These are phyloP conservation scores for Bombus confusus DNA, from an alignment of 1,140 invertebrate genomes.

Conservation along the genomic window DNA sequence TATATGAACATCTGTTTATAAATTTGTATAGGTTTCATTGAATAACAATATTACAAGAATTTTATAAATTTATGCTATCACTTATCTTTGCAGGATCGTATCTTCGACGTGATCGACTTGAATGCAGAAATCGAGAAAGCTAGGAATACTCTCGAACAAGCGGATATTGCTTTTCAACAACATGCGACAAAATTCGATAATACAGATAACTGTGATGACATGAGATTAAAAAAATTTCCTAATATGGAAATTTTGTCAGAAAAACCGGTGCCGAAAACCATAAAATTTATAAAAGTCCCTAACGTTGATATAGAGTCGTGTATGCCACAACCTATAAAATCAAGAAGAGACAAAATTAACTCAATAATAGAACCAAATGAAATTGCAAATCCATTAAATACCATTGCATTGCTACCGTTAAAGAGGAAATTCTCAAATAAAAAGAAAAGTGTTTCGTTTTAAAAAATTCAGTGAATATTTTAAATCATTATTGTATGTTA, in stretches of 20 bases:
- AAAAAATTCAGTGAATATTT: slow-evolving; percentile 29
- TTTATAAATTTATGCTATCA: background rate
- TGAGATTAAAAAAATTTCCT: slow-evolving; percentile 69
- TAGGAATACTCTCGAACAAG: slow-evolving; percentile 73
- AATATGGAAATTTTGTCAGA: slow-evolving; percentile 51
- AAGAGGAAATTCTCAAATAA: slow-evolving; percentile 71
- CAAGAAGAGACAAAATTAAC: slow-evolving; percentile 61
- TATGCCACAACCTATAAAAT: slow-evolving; percentile 12
- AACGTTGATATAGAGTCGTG: slow-evolving; percentile 56
- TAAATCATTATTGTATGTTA: background rate
- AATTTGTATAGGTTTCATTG: no score
- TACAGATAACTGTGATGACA: slow-evolving; percentile 57
- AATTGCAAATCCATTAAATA: slow-evolving; percentile 52
- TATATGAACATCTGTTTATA: no score
- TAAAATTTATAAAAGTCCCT: slow-evolving; percentile 73
- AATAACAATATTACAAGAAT: background rate
- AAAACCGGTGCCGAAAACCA: slow-evolving; percentile 57
- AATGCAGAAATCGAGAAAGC: slow-evolving; percentile 79
- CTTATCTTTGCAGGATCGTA: slow-evolving; percentile 70
- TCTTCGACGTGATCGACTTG: slow-evolving; percentile 80
- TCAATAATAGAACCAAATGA: slow-evolving; percentile 68
- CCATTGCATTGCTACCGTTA: slow-evolving; percentile 46
- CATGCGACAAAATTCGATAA: slow-evolving; percentile 80
- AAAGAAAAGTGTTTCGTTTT: slow-evolving; percentile 79
- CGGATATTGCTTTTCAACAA: slow-evolving; percentile 73